A percentile compares a stretch with the other conserved stretches of the same genome.
phyloP scores from a whole-genome alignment of 2,113 vertebrate species.

The Chaetodon trifascialis region DNA sequence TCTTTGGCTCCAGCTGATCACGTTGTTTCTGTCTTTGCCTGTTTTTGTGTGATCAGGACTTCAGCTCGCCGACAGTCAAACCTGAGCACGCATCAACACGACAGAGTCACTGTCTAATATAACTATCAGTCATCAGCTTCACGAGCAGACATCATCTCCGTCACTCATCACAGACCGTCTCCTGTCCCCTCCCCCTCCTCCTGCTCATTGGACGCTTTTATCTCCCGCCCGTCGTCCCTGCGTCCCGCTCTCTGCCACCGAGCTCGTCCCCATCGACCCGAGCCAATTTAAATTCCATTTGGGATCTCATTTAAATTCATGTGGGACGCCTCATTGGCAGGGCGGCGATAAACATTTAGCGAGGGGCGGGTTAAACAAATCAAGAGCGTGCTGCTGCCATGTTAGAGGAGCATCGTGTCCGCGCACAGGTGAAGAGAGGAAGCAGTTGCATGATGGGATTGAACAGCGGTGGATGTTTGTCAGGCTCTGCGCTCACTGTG shows the following conservation, averaged over 20 bases:
- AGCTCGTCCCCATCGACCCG: background rate
- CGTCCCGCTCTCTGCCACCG: background rate
- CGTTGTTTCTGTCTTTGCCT: no score
- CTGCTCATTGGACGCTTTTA: background rate
- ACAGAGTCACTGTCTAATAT: background rate
- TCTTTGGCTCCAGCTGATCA: no score
- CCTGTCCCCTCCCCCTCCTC: no score
- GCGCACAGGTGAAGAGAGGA: background rate
- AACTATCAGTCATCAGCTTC: background rate
- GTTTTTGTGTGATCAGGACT: no score
- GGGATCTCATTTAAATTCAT: constrained; percentile 56
- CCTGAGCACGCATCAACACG: background rate
- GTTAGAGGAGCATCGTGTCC: constrained; percentile 20
- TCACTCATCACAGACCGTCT: no score
- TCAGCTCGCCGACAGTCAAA: no score
- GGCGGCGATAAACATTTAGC: constrained; percentile 55
- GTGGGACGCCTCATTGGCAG: constrained; percentile 44
- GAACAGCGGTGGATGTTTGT: background rate
- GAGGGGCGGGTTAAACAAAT: constrained; percentile 35
- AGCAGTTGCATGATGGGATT: constrained; percentile 34
- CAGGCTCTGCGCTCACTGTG: background rate
- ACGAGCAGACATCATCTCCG: background rate
- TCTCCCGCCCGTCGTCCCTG: background rate
- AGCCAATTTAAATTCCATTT: constrained; percentile 63
- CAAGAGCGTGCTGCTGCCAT: background rate